Evolutionary conservation across 2,797 vertebrate species (phyloP).

Genomic region (Danionella dracula): DNA sequence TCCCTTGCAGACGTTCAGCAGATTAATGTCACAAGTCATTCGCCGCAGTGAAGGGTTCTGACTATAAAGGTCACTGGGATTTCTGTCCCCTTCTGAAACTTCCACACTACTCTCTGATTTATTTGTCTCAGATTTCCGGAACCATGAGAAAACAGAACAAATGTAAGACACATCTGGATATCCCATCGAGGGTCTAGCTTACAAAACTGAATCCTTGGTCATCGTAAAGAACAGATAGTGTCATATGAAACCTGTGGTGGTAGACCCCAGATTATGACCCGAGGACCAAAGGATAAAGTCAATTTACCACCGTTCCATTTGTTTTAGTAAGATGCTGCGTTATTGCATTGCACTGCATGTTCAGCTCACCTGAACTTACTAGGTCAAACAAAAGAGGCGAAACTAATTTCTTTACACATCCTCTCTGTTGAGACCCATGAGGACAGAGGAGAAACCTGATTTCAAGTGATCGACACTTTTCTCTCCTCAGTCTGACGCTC

Average conservation of each 20-base stretch:
- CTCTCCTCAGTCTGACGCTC: conserved; percentile 3
- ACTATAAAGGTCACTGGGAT: conserved; percentile 8
- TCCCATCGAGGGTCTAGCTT: background rate
- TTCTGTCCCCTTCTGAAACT: background rate
- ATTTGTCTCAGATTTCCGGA: conserved; percentile 8
- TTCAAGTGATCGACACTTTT: conserved; percentile 30
- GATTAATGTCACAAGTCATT: conserved; percentile 30
- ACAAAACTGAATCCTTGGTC: conserved; percentile 12
- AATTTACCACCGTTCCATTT: background rate
- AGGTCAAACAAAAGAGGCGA: conserved; percentile 32
- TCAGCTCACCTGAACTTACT: conserved; percentile 25
- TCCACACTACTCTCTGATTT: conserved; percentile 6
- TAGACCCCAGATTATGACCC: background rate
- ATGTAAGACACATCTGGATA: conserved; percentile 38
- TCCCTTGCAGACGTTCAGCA: conserved; percentile 10
- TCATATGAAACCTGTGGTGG: background rate
- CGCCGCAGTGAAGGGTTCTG: background rate
- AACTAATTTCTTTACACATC: conserved; percentile 41
- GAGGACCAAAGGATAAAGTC: background rate
- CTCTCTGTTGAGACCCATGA: conserved; percentile 22
- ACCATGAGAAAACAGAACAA: conserved; percentile 20
- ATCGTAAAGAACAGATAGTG: conserved; percentile 12
- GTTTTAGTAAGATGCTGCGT: background rate
- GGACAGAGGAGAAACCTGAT: conserved; percentile 4
- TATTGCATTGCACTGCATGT: conserved; percentile 13